Evolutionary conservation across 2,797 vertebrate genomes (phyloP), one percentile per base, ranked within the genome.

Genomic region (Sebastes cheni): DNA sequence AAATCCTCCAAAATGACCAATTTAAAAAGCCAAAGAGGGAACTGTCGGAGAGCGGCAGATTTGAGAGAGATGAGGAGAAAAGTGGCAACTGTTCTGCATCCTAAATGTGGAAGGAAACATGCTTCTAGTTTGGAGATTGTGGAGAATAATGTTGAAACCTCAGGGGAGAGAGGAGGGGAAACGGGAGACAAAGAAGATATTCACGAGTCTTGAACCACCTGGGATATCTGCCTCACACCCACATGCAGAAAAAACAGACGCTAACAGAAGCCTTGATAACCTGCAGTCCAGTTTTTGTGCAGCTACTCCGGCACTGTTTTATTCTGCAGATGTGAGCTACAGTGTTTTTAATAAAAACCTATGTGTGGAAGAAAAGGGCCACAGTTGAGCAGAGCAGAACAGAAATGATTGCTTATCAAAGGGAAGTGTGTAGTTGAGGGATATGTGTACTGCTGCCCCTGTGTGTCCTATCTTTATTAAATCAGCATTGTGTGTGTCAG

Each of bases 391-490:
- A 74, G 64, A 83, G 72, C 50, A 56, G 52, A 80, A 55, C 54
- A 77, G 73, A 80, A 75, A 62, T 81, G 70, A 83, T 75, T 82
- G 60, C 84, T 88, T 84, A 86, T 91, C 72, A 87, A 86, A 87
- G 67, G 65, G 56, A 80, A 77, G 72, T 81, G 78, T 82, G 73
- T 66, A 59, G 78, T 75, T 83, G 75, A 58, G 72, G 27, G 55
- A 59, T 64, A 22, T 75, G 61, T 64, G 62, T 61, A 25, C 34
- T 30, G 64, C 22, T 56, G 72, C 11, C 18, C 56, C 59, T 61
- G 46, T 78, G 81, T 69, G 68, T 83, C 65, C 56, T 75, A 84
- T 90, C 85, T 90, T 93, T 91, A 92, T 89, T 90, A 89, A 90
- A 89, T 91, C 83, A 80, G 67, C 56, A 81, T 78, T 80, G 81